Evolutionary conservation across 2,888 invertebrate species (phyloP), one percentile per base, ranked within the genome.

Genomic region (Pterobdella sp.): DNA sequence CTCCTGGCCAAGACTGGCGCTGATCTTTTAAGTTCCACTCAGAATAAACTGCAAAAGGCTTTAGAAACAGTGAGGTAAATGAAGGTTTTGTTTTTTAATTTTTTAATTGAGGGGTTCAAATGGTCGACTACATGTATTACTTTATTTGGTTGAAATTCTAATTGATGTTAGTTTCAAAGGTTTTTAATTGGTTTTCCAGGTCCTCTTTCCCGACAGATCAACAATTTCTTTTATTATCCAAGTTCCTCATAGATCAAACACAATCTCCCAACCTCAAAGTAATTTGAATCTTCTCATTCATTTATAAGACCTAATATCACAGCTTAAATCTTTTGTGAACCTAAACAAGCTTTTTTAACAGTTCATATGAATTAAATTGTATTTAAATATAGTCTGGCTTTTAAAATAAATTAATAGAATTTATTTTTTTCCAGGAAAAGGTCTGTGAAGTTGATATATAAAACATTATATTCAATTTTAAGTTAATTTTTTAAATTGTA

Each of bases 21-120:
- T 0, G 97, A 97, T 82, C 87, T 95, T 76, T 86, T 97, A 10
- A 92, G 91, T 74, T 95, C 95, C 0, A 91, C 94, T 78, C 91
- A 93, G 82, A 89, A 89, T 74, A 96, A 96, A 86, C 90, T 96
- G 7, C 80, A 81, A 75, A 78, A 78, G 66, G 79, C 82, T 1
- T 76, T 84, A 68, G 84, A 84, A 75, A 79, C 80, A n/a, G 80
- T 84, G 63, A 79, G 82, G 83, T 83, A 22, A 68, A 74, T 32
- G 26, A 14, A 3, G 31, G 1, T 3, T 31, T 7, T 56, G 60
- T 56, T 7, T 7, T 56, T n/a, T 4, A 56, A n/a, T 4, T n/a
- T 56, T 3, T 7, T 14, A n/a, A 7, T 22, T 56, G n/a, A 18
- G 60, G 60, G 4, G 60, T 7, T 42, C 10, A 22, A 22, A 42